Conservation (phyloP, 2,797 vertebrate species). For the Neosilurus mollespiculum region DNA sequence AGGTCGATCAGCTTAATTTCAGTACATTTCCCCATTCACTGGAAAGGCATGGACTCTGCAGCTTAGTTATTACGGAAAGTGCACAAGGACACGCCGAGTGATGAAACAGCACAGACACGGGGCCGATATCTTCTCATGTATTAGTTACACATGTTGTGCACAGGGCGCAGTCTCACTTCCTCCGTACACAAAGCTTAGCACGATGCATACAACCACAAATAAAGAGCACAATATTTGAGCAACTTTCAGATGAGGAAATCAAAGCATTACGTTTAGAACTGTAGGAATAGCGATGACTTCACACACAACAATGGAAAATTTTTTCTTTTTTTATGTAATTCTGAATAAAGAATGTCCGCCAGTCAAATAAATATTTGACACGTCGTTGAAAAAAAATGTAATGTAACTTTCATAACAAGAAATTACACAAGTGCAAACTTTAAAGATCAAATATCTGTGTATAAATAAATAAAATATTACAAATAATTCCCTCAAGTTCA, state of each 20-base stretch:
- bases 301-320: slow-evolving; percentile 39
- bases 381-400: no score
- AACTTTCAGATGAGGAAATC: slow-evolving; percentile 55
- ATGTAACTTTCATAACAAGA: background rate
- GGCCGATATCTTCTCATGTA: background rate
- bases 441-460: background rate
- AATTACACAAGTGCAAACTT: background rate
- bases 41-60: background rate
- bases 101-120: background rate
- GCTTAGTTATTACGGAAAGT: background rate
- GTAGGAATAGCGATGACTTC: slow-evolving; percentile 18
- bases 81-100: background rate
- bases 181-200: background rate
- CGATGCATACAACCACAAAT: slow-evolving; percentile 3
- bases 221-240: slow-evolving; percentile 54
- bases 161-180: slow-evolving; percentile 44
- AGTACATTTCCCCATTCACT: background rate
- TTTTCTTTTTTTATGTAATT: background rate
- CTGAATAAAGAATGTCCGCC: background rate
- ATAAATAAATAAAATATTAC: background rate
- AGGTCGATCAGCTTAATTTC: background rate
- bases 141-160: background rate
- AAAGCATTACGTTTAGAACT: slow-evolving; percentile 28
- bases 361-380: background rate
- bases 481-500: background rate